Conservation (phyloP, 2,888 invertebrate species). For the Pocota personata region DNA sequence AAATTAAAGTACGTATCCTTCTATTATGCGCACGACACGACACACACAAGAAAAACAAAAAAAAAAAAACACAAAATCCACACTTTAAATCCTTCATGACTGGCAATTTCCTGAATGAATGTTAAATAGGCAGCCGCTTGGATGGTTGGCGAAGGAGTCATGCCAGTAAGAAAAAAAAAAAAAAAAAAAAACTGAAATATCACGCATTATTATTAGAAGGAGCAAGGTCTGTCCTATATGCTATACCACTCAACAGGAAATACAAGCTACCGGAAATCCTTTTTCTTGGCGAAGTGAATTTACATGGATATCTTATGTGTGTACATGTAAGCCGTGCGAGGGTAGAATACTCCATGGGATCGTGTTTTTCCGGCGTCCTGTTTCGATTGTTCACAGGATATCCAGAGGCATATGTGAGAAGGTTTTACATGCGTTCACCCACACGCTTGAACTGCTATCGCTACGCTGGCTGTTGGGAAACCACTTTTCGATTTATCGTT, state of each 20-base stretch:
- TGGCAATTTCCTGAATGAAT: slow-evolving; percentile 54
- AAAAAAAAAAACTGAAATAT: slow-evolving; percentile 7
- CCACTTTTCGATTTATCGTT: slow-evolving; percentile 47
- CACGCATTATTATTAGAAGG: slow-evolving; percentile 48
- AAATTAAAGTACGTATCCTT: slow-evolving; percentile 3
- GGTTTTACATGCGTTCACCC: slow-evolving; percentile 37
- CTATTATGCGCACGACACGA: background rate
- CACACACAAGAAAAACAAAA: background rate
- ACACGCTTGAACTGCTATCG: slow-evolving; percentile 18
- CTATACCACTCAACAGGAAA: slow-evolving; percentile 27
- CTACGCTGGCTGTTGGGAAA: slow-evolving; percentile 15
- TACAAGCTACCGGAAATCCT: slow-evolving; percentile 51
- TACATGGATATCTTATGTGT: slow-evolving; percentile 4
- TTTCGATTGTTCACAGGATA: slow-evolving; percentile 45
- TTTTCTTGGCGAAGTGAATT: slow-evolving; percentile 41
- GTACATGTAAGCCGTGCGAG: background rate
- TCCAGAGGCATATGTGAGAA: slow-evolving; percentile 35
- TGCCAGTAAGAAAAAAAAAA: background rate
- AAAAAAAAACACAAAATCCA: slow-evolving; percentile 34
- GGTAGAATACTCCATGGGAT: background rate
- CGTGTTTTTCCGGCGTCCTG: slow-evolving; percentile 31
- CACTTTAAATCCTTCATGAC: slow-evolving; percentile 61
- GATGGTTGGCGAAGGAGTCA: background rate
- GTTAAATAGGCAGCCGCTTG: slow-evolving; percentile 27
- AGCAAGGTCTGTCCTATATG: slow-evolving; percentile 5